Base-by-base conservation (phyloP, 2,113 vertebrate species). In the Centrocercus urophasianus region DNA sequence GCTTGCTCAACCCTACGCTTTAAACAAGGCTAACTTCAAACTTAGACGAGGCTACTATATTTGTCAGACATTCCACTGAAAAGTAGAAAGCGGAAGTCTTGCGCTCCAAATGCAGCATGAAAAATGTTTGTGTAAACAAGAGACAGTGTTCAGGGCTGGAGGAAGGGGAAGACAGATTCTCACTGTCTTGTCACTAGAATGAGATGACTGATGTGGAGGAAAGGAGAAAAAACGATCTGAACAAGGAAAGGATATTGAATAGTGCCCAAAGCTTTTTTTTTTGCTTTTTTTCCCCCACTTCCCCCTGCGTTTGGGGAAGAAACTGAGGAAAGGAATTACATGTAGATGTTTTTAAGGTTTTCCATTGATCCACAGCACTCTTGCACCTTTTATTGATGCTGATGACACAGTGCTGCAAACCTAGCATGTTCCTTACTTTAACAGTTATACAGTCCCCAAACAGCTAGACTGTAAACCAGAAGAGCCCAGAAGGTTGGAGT, bases 401-500 rank as follows among this genome's bases (percentile, higher is more conserved):
- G 86, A 86, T 67, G 76, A 92, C 47, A 64, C 18, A 81, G 34
- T 28, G 27, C 13, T 71, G 43, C 30, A 83, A 90, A 92, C 69
- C 65, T 48, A 34, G 69, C 36, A 71, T 36, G 32, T 88, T 93
- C 47, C 52, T 78, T 69, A 19, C 69, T 83, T 86, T 88, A 86
- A 83, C 45, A 78, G 69, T 88, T 92, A 92, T 83, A 34, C 24
- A 28, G 42, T 88, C 80, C 76, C 73, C 1, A 12, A 83, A 88
- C 28, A 34, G 80, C 60, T 88, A 64, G 83, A 57, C 57, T 72
- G 65, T 96, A 96, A 96, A 94, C 50, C 61, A 81, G 61, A 91
- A 93, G 86, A 83, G 61, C 69, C 83, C 70, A 90, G 61, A 86
- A 94, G 72, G 83, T n/a, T 86, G 83, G 25, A 95, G 92, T 71